Evolutionary conservation across 2,888 invertebrate genomes (phyloP).

Genomic region (Aphodius sticticus): DNA sequence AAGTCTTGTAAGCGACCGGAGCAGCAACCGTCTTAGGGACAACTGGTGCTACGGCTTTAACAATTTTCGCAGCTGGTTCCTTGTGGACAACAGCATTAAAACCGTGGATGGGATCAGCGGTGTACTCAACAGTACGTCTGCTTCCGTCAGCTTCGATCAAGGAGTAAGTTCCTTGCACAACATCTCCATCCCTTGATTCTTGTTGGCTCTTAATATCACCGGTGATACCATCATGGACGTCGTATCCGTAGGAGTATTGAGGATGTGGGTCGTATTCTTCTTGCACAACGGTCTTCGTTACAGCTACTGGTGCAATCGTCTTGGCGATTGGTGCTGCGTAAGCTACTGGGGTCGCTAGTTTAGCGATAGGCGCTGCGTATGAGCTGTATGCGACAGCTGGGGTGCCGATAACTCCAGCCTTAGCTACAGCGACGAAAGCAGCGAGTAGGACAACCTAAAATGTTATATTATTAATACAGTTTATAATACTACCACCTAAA

Average conservation of each 20-base stretch:
- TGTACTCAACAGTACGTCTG: slow-evolving; percentile 62
- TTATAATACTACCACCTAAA: neutral
- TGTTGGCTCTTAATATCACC: slow-evolving; percentile 63
- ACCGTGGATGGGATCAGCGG: slow-evolving; percentile 67
- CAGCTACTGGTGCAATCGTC: slow-evolving; percentile 39
- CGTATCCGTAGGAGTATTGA: slow-evolving; percentile 64
- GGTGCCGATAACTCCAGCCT: slow-evolving; percentile 43
- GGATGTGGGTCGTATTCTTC: slow-evolving; percentile 61
- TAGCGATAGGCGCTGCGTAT: slow-evolving; percentile 38
- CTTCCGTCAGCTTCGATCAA: slow-evolving; percentile 64
- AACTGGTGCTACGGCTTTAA: slow-evolving; percentile 46
- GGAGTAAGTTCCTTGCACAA: slow-evolving; percentile 63
- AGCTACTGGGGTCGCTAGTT: slow-evolving; percentile 56
- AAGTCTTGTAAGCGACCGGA: slow-evolving; percentile 44
- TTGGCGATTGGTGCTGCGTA: slow-evolving; percentile 40
- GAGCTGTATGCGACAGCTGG: slow-evolving; percentile 47
- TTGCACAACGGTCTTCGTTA: slow-evolving; percentile 35
- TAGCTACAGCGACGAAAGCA: slow-evolving; percentile 48
- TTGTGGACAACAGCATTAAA: slow-evolving; percentile 71
- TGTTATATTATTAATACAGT: neutral
- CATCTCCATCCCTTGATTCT: slow-evolving; percentile 62
- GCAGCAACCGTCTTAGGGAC: slow-evolving; percentile 54
- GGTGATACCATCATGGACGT: slow-evolving; percentile 63
- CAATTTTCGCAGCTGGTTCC: slow-evolving; percentile 61
- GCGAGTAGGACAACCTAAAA: slow-evolving; percentile 52